Conservation (phyloP, 2,797 vertebrate species). For the Lacerta bilineata region DNA sequence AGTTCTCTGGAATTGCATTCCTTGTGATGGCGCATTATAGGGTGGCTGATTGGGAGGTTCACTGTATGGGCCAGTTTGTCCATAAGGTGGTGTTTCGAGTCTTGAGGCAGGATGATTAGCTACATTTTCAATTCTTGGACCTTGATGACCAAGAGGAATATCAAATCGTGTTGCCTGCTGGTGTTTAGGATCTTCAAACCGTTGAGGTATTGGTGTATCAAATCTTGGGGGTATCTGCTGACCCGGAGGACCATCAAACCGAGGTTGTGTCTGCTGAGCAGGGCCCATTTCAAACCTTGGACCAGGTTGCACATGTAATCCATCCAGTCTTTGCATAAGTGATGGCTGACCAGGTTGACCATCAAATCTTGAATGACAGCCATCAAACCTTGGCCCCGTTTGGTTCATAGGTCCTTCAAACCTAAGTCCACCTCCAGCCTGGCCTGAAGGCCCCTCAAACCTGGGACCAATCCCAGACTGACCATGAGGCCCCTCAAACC, state of each 20-base stretch:
- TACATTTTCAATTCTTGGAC: constrained; percentile 82
- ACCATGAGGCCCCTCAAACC: constrained; percentile 85
- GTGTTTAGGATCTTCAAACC: constrained; percentile 83
- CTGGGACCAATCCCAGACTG: constrained; percentile 80
- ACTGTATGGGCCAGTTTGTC: constrained; percentile 82
- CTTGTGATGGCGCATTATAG: constrained; percentile 83
- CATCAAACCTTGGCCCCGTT: constrained; percentile 82
- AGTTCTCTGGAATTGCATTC: constrained; percentile 83
- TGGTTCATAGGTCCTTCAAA: constrained; percentile 86
- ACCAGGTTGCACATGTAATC: constrained; percentile 82
- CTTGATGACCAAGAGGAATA: constrained; percentile 84
- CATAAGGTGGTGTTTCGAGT: constrained; percentile 81
- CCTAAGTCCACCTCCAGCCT: constrained; percentile 81
- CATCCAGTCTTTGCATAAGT: constrained; percentile 82
- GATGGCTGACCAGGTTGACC: constrained; percentile 81
- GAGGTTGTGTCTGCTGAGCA: constrained; percentile 78
- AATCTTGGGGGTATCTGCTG: constrained; percentile 84
- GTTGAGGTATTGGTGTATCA: constrained; percentile 83
- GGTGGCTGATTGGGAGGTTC: constrained; percentile 83
- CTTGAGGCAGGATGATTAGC: constrained; percentile 80
- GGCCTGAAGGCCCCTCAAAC: constrained; percentile 85
- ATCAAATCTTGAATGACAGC: constrained; percentile 82
- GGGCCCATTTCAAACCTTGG: constrained; percentile 82
- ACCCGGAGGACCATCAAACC: constrained; percentile 78
- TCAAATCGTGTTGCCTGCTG: constrained; percentile 87